These are phyloP conservation scores for Macrotus californicus DNA, from an alignment of 2,113 vertebrate genomes.

Conservation along the genomic window DNA sequence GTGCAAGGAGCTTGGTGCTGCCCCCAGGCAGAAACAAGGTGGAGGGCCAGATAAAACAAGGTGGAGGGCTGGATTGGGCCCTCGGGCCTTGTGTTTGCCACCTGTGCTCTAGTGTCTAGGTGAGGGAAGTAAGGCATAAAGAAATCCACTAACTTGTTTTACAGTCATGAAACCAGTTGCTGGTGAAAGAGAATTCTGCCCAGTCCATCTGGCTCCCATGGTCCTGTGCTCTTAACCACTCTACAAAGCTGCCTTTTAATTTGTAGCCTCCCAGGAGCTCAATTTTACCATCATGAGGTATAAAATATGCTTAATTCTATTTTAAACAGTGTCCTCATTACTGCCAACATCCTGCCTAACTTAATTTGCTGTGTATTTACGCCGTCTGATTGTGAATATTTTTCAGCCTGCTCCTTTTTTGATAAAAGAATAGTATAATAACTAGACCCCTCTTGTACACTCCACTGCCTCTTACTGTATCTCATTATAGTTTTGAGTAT, in stretches of 20 bases:
- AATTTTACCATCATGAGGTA: neutral
- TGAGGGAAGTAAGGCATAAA: neutral
- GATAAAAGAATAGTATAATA: neutral
- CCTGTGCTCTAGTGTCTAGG: neutral
- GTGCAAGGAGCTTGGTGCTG: too few species aligned
- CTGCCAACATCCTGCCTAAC: neutral
- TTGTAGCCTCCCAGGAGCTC: neutral
- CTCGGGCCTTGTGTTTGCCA: too few species aligned
- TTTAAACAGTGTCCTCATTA: neutral
- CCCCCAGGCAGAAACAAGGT: too few species aligned
- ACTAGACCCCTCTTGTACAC: neutral
- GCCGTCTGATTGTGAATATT: neutral
- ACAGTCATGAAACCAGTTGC: neutral
- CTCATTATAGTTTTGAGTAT: neutral
- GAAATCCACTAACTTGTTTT: neutral
- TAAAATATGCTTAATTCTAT: neutral
- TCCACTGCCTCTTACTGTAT: neutral
- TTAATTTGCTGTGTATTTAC: neutral
- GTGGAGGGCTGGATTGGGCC: too few species aligned
- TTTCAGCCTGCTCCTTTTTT: neutral
- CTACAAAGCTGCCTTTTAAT: neutral
- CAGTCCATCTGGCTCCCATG: too few species aligned
- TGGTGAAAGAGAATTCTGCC: neutral
- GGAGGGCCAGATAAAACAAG: too few species aligned
- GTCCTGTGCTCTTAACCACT: neutral